phyloP scores from a whole-genome alignment of 2,113 vertebrate species.

The Hemicordylus capensis region DNA sequence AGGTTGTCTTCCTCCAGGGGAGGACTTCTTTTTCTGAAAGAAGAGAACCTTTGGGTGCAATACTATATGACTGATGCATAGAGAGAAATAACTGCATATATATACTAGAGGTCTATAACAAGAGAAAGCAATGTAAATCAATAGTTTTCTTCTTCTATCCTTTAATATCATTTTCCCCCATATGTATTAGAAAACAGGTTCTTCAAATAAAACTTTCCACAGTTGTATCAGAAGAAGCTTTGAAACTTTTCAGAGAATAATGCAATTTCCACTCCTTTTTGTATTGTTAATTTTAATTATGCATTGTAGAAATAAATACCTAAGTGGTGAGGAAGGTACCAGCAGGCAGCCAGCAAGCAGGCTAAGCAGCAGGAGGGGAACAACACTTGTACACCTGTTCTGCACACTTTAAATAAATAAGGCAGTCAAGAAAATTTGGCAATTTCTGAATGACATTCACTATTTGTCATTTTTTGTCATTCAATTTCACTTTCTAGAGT shows the following conservation, averaged over 20 bases:
- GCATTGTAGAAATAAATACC: constrained; percentile 38
- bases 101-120: background rate
- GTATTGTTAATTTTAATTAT: constrained; percentile 44
- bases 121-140: background rate
- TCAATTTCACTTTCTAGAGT: background rate
- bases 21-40: too few relatives aligned
- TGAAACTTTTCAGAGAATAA: background rate
- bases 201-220: background rate
- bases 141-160: background rate
- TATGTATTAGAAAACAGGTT: background rate
- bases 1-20: too few relatives aligned
- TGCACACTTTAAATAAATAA: constrained; percentile 24
- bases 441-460: constrained; percentile 16
- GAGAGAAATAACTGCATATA: background rate
- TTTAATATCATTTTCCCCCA: background rate
- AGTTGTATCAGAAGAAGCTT: background rate
- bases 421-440: constrained; percentile 20
- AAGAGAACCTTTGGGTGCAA: too few relatives aligned
- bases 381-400: constrained; percentile 30
- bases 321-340: constrained; percentile 11
- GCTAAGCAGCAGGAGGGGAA: constrained; percentile 11
- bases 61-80: background rate
- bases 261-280: background rate
- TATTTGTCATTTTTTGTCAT: constrained; percentile 11
- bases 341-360: constrained; percentile 20